Conservation (phyloP, 2,113 vertebrate genomes). For the Neodontobutis hainanensis region DNA sequence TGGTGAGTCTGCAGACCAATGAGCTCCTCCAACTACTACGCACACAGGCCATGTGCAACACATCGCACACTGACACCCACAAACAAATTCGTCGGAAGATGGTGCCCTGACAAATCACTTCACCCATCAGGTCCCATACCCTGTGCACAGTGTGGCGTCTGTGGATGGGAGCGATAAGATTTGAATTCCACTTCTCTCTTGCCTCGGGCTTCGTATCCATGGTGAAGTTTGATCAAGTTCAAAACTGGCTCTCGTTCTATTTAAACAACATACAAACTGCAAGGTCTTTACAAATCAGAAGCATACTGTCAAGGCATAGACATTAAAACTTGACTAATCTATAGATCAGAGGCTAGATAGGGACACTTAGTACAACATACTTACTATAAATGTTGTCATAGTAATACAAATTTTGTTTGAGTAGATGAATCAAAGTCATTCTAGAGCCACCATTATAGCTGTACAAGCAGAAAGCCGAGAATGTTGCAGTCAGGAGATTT, state of each 20-base stretch:
- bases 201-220: slow-evolving; percentile 44
- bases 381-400: too few species aligned
- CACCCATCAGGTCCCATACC: slow-evolving; percentile 48
- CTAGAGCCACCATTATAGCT: too few species aligned
- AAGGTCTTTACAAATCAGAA: neutral
- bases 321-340: too few species aligned
- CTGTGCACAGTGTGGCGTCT: slow-evolving; percentile 45
- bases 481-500: too few species aligned
- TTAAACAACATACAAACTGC: slow-evolving; percentile 1
- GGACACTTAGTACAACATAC: too few species aligned
- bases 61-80: slow-evolving; percentile 49
- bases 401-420: too few species aligned
- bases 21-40: slow-evolving; percentile 23
- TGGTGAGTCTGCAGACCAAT: slow-evolving; percentile 54
- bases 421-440: too few species aligned
- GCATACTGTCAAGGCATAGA: too few species aligned
- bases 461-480: too few species aligned
- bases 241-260: neutral
- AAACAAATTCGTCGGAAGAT: slow-evolving; percentile 58
- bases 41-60: slow-evolving; percentile 18
- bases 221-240: slow-evolving; percentile 31
- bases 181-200: slow-evolving; percentile 53
- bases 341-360: too few species aligned
- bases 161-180: slow-evolving; percentile 59
- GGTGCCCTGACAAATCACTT: slow-evolving; percentile 60